Base-by-base conservation (phyloP, 2,888 invertebrate genomes). In the Amiota mariae region DNA sequence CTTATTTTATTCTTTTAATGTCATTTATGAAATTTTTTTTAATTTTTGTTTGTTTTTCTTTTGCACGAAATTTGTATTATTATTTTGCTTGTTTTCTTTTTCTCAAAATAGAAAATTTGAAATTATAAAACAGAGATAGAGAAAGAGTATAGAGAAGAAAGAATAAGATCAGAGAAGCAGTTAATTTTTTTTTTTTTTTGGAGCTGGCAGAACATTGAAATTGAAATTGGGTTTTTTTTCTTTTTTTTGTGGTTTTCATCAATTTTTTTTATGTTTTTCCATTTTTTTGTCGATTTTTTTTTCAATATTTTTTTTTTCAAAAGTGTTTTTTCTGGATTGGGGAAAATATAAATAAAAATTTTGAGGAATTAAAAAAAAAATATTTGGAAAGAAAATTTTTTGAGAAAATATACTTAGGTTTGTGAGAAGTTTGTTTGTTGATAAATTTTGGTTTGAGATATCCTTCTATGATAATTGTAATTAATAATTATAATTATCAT, bases 401-500 rank as follows among this genome's bases (percentile, higher is more conserved):
- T 87, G 85, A 87, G 87, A 87, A 85, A 83, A 84, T 68, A 49
- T 71, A 54, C 72, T 77, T 80, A 68, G 72, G 2, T 72, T 1
- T 79, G 67, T 70, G 59, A 68, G 73, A 6, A n/a, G 73, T 24
- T 61, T 61, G 47, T 20, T 63, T 61, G 47, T 20, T 63, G 12
- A 20, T 75, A 36, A 73, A 49, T 75, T 67, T 70, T 36, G 36
- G 8, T 36, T 36, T 2, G n/a, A 36, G 36, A 36, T 20, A 15
- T 54, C n/a, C 9, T 13, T 54, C 66, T 54, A 36, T 63, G 63
- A 46, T 54, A 54, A 63, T 20, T 12, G 48, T 24, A 59, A 54
- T 81, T 86, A 89, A 76, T 89, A 89, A 77, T 88, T 88, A 71
- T 91, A 90, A 84, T 91, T 91, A 82, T 93, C 92, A 79, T 93